Conservation (phyloP, 2,113 vertebrate species). For the Caloenas nicobarica region DNA sequence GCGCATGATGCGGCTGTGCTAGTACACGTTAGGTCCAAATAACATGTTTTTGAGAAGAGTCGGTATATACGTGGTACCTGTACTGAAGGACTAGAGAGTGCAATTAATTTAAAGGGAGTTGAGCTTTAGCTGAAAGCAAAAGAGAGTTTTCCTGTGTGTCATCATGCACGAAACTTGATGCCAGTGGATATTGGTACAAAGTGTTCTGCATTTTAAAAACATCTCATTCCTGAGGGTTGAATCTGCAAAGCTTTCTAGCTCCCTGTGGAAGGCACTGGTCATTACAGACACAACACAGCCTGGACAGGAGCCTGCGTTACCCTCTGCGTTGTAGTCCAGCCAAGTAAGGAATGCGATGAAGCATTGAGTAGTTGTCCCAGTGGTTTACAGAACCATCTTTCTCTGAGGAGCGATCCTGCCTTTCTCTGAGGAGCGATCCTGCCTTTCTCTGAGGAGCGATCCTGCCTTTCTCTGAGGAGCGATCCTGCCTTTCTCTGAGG, state of each 20-base stretch:
- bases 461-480: too few relatives aligned
- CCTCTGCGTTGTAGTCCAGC: accelerated
- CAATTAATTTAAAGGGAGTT: accelerated
- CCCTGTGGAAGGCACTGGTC: not conserved
- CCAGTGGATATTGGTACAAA: not conserved
- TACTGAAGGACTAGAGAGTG: accelerated
- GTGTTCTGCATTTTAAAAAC: not conserved
- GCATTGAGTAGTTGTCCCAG: accelerated
- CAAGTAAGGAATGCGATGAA: not conserved
- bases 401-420: not conserved
- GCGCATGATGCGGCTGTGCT: not conserved
- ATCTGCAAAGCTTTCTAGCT: not conserved
- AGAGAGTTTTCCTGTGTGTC: not conserved
- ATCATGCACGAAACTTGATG: not conserved
- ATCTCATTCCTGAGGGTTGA: not conserved
- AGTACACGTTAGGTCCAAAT: accelerated
- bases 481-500: too few relatives aligned
- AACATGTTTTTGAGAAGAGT: not conserved
- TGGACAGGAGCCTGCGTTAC: accelerated
- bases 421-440: too few relatives aligned
- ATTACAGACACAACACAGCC: accelerated
- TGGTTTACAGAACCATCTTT: not conserved
- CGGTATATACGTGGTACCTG: not conserved
- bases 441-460: too few relatives aligned
- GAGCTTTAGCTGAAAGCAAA: not conserved